Conservation (phyloP, 2,113 vertebrate species). For the Eubucco bourcierii region DNA sequence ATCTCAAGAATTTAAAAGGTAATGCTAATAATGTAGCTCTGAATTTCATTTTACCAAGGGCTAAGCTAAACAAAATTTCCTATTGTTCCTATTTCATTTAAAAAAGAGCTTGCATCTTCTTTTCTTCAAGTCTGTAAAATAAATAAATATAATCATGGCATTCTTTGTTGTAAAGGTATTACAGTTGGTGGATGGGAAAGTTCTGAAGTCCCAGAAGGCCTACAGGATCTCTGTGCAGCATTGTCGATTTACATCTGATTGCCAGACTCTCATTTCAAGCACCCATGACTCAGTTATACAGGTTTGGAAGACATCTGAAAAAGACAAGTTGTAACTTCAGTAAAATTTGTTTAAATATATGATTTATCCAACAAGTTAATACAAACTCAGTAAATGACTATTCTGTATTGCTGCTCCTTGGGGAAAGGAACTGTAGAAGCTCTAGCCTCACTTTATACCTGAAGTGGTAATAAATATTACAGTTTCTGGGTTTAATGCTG, state of each 20-base stretch:
- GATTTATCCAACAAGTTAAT: neutral
- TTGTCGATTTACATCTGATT: conserved; percentile 83
- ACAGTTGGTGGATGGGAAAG: conserved; percentile 79
- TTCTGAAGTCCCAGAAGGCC: conserved; percentile 72
- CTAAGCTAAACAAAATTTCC: neutral
- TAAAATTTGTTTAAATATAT: neutral
- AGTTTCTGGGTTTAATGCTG: neutral
- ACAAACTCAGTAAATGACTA: neutral
- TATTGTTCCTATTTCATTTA: neutral
- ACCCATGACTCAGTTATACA: conserved; percentile 88
- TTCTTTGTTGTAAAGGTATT: conserved; percentile 80
- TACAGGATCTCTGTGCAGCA: conserved; percentile 84
- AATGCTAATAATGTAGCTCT: neutral
- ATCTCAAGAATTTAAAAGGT: neutral
- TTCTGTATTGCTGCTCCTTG: neutral
- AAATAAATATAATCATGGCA: neutral
- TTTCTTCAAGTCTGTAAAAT: neutral
- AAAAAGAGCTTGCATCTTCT: neutral
- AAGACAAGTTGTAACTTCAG: neutral
- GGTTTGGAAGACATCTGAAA: conserved; percentile 69
- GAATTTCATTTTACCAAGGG: neutral
- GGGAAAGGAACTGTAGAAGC: neutral
- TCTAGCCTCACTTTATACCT: neutral
- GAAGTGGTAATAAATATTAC: neutral
- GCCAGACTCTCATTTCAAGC: conserved; percentile 84